Evolutionary conservation across 2,113 vertebrate genomes (phyloP).

Genomic region (Crotophaga sulcirostris): DNA sequence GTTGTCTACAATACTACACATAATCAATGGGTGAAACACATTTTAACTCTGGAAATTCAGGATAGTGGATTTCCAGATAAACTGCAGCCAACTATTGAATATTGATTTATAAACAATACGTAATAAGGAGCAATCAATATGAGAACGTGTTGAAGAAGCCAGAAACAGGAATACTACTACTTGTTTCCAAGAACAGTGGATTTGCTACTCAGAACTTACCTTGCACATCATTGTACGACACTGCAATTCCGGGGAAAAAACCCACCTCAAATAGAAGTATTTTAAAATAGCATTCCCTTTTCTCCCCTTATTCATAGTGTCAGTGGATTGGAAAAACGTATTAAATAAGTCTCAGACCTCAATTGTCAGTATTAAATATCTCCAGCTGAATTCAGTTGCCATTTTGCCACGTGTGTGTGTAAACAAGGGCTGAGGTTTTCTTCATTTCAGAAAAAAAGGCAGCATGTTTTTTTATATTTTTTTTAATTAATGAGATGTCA

Average conservation of each 20-base stretch:
- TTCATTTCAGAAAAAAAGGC: not conserved
- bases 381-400: not conserved
- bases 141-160: not conserved
- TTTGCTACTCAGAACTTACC: conserved; percentile 24
- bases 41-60: not conserved
- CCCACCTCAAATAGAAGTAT: not conserved
- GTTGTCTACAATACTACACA: not conserved
- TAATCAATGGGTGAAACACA: not conserved
- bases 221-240: not conserved
- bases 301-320: not conserved
- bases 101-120: not conserved
- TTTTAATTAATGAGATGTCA: not conserved
- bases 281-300: not conserved
- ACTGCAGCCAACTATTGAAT: not conserved
- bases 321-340: not conserved
- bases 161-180: not conserved
- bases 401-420: not conserved
- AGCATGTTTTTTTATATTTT: not conserved
- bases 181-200: accelerated
- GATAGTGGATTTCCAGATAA: not conserved
- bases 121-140: not conserved
- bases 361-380: not conserved
- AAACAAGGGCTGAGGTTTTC: not conserved
- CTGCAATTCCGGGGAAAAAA: not conserved
- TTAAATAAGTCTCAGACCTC: not conserved